A percentile compares a stretch with the other conserved stretches of the same genome.
Conservation (phyloP, 2,113 vertebrate species). For the Galeopterus variegatus region DNA sequence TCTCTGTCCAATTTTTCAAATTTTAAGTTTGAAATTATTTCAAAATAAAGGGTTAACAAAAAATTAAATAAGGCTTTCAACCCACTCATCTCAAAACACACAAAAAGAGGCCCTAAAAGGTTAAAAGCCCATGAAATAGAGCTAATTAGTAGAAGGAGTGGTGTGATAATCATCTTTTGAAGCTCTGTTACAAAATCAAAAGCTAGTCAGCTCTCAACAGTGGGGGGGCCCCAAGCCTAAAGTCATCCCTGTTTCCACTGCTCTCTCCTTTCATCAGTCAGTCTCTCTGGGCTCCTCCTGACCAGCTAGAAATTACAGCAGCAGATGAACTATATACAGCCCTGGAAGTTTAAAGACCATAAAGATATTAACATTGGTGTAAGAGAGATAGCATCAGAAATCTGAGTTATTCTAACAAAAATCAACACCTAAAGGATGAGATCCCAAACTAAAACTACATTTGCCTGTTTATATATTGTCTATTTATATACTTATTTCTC, state of each 20-base stretch:
- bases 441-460: not conserved
- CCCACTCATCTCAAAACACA: not conserved
- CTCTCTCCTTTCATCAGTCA: not conserved
- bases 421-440: not conserved
- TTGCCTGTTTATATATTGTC: not conserved
- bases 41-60: not conserved
- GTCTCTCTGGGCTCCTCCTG: not conserved
- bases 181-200: not conserved
- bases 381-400: not conserved
- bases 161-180: not conserved
- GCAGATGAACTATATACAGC: not conserved
- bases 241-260: not conserved
- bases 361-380: not conserved
- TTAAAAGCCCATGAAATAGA: not conserved
- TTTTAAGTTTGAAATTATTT: conserved; percentile 21
- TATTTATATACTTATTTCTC: not conserved
- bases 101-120: not conserved
- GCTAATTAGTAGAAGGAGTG: not conserved
- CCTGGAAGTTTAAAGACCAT: not conserved
- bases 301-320: not conserved
- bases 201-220: not conserved
- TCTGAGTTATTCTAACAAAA: not conserved
- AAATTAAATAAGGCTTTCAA: not conserved
- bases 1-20: not conserved
- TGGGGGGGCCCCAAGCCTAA: not conserved